phyloP scores from a whole-genome alignment of 1,140 invertebrate species.

The Melitaea cinxia region DNA sequence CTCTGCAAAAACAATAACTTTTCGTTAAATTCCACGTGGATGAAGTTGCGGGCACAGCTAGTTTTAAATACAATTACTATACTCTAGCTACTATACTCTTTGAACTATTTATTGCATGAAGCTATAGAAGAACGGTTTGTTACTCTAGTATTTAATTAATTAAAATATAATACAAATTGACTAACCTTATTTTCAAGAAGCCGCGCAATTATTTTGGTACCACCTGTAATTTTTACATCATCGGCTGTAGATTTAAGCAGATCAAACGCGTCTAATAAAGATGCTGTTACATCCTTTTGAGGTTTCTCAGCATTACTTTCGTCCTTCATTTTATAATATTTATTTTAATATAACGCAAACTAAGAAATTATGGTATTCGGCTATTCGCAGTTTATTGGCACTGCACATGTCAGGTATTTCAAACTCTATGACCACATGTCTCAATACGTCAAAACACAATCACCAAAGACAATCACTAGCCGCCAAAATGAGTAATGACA shows the following conservation, averaged over 20 bases:
- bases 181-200: constrained; percentile 68
- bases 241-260: constrained; percentile 59
- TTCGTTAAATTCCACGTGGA: too few species aligned
- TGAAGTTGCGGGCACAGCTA: too few species aligned
- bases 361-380: not conserved
- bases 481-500: not conserved
- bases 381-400: too few species aligned
- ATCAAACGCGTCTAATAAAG: constrained; percentile 69
- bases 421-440: not conserved
- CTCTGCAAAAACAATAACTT: too few species aligned
- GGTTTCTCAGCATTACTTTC: constrained; percentile 38
- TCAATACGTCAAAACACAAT: too few species aligned
- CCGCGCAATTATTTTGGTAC: constrained; percentile 61
- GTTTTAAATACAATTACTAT: too few species aligned
- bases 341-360: constrained; percentile 22
- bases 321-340: constrained; percentile 62
- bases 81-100: too few species aligned
- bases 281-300: constrained; percentile 53
- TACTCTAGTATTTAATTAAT: too few species aligned
- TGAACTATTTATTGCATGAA: not conserved
- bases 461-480: too few species aligned
- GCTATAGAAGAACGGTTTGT: too few species aligned
- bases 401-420: too few species aligned
- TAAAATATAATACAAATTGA: too few species aligned
- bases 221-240: constrained; percentile 61